phyloP scores from a whole-genome alignment of 2,888 invertebrate species.

The Tholera decimalis region DNA sequence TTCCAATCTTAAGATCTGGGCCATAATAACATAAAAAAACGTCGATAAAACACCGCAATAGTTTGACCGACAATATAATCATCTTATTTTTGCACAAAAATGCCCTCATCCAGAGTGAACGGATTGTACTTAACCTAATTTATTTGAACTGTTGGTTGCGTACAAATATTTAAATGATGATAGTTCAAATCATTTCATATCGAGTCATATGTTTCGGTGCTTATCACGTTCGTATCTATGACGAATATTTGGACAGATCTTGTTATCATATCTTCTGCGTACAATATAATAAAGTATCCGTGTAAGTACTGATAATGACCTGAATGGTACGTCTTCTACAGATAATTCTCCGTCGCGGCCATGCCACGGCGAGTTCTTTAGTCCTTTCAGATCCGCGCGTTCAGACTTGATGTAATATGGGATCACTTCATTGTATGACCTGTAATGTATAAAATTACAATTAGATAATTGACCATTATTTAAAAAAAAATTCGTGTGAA shows the following conservation, averaged over 20 bases:
- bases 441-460: slow-evolving; percentile 62
- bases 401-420: slow-evolving; percentile 93
- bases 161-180: slow-evolving; percentile 9
- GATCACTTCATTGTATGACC: slow-evolving; percentile 92
- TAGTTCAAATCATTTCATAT: slow-evolving; percentile 7
- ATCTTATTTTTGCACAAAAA: slow-evolving; percentile 6
- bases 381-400: slow-evolving; percentile 84
- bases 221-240: slow-evolving; percentile 22
- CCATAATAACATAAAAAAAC: slow-evolving; percentile 5
- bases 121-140: slow-evolving; percentile 1
- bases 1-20: slow-evolving; percentile 27
- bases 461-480: slow-evolving; percentile 5
- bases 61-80: background rate
- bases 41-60: slow-evolving; percentile 11
- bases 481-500: background rate
- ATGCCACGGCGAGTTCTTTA: slow-evolving; percentile 90
- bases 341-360: slow-evolving; percentile 92
- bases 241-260: slow-evolving; percentile 13
- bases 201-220: slow-evolving; percentile 18
- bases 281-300: background rate
- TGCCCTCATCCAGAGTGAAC: background rate
- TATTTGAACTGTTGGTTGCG: slow-evolving; percentile 3
- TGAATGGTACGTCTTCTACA: slow-evolving; percentile 92
- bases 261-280: slow-evolving; percentile 17
- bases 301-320: slow-evolving; percentile 68